phyloP scores from a whole-genome alignment of 2,888 invertebrate genomes.

The Cantharis rustica region DNA sequence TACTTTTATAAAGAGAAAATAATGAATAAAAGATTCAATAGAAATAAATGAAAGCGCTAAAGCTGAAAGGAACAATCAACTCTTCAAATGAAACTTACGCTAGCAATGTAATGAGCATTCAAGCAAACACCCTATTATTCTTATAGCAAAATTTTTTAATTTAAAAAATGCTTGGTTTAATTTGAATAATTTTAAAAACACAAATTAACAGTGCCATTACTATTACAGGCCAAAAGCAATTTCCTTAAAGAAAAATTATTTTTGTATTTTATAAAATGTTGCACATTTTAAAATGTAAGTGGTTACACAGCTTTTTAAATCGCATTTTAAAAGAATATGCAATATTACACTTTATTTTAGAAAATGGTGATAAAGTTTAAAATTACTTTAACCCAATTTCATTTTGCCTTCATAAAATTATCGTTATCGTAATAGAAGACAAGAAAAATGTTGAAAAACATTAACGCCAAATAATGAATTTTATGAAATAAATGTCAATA shows the following conservation, averaged over 20 bases:
- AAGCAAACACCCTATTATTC: constrained; percentile 15
- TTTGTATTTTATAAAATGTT: not conserved
- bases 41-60: constrained; percentile 14
- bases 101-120: constrained; percentile 13
- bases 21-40: constrained; percentile 14
- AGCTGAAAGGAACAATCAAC: constrained; percentile 17
- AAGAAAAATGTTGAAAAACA: not conserved
- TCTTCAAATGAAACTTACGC: constrained; percentile 15
- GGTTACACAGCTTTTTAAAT: not conserved
- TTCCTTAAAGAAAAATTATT: not conserved
- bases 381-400: not conserved
- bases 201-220: not conserved
- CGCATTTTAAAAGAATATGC: not conserved
- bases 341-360: not conserved
- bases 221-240: not conserved
- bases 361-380: not conserved
- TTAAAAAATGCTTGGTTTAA: constrained; percentile 12
- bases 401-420: not conserved
- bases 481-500: not conserved
- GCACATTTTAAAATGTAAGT: not conserved
- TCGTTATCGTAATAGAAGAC: not conserved
- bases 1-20: constrained; percentile 17
- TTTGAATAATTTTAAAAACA: constrained; percentile 5
- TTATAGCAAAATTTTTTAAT: constrained; percentile 10
- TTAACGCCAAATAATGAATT: not conserved